Conservation (phyloP, 2,888 invertebrate genomes). For the Camptogramma bilineatum region DNA sequence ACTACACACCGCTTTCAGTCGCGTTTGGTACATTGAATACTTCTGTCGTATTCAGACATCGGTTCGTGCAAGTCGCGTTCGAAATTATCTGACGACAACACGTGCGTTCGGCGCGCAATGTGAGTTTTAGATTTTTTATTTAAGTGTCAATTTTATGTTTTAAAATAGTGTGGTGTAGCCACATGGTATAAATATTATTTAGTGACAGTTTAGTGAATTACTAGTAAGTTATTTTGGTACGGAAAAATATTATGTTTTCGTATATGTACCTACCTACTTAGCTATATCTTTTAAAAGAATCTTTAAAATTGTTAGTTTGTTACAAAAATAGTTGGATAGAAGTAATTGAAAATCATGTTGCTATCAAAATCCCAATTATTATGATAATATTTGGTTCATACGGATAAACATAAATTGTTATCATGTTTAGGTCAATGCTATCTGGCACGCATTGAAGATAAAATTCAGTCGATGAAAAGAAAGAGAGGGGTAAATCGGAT, state of each 20-base stretch:
- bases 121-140: constrained; percentile 36
- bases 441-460: neutral
- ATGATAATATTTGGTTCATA: constrained; percentile 3
- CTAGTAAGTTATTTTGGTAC: neutral
- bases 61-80: constrained; percentile 37
- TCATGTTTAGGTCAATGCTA: constrained; percentile 3
- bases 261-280: too few relatives aligned
- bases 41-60: constrained; percentile 52
- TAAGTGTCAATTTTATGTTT: constrained; percentile 19
- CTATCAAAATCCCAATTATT: constrained; percentile 11
- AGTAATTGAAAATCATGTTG: neutral
- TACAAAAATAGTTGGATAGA: too few relatives aligned
- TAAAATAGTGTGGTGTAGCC: constrained; percentile 11
- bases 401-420: neutral
- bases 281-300: too few relatives aligned
- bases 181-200: constrained; percentile 19
- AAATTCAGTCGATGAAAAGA: constrained; percentile 1
- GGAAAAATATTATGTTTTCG: too few relatives aligned
- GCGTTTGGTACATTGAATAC: constrained; percentile 58
- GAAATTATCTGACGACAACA: constrained; percentile 38
- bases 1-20: constrained; percentile 57
- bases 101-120: constrained; percentile 36
- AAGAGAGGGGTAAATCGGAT: neutral
- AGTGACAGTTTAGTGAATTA: constrained; percentile 7
- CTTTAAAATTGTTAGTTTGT: too few relatives aligned